Conservation (phyloP, 1,140 invertebrate genomes). For the Aphis craccivora region DNA sequence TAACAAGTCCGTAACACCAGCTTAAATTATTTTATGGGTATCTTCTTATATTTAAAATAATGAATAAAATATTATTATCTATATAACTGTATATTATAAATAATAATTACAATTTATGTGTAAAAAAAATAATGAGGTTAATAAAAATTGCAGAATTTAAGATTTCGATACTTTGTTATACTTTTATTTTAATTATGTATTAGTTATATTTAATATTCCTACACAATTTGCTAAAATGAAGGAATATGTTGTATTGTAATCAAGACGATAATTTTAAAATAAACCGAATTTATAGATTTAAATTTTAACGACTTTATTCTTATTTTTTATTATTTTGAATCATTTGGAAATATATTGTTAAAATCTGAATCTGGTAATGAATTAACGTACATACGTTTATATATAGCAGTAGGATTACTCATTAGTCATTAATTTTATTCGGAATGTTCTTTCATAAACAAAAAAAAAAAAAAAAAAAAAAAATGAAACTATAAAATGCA, state of each 20-base stretch:
- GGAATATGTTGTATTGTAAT: not conserved
- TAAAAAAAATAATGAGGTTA: not conserved
- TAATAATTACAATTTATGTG: not conserved
- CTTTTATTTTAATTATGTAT: not conserved
- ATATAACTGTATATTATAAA: not conserved
- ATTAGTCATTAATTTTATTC: not conserved
- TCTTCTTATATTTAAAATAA: not conserved
- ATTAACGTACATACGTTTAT: not conserved
- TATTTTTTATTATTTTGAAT: not conserved
- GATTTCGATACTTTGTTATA: not conserved
- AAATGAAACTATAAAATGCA: not conserved
- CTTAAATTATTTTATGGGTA: too few species aligned
- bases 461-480: not conserved
- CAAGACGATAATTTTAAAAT: not conserved
- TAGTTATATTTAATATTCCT: not conserved
- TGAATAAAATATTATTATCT: not conserved
- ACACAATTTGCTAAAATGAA: not conserved
- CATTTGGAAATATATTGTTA: not conserved
- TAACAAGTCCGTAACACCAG: not conserved
- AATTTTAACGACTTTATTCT: not conserved
- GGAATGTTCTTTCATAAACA: conserved; percentile 3
- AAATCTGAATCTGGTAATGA: not conserved
- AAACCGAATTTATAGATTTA: not conserved
- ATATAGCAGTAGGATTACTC: not conserved
- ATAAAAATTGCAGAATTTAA: too few species aligned